These are phyloP conservation scores for Melanchra persicariae DNA, from an alignment of 2,888 invertebrate genomes.

Conservation along the genomic window DNA sequence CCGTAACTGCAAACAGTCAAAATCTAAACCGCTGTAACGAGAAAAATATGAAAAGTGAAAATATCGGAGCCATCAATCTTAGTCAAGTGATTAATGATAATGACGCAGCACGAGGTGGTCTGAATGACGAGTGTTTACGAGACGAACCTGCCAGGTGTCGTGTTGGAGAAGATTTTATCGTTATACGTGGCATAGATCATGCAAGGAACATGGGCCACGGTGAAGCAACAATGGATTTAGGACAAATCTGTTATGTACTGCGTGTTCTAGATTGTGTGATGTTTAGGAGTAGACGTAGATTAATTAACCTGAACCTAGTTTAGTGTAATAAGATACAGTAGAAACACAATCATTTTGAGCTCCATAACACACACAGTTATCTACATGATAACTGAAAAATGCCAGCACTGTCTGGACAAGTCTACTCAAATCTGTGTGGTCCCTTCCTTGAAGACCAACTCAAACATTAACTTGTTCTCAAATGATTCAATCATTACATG, in stretches of 20 bases:
- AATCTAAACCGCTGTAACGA: slow-evolving; percentile 43
- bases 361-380: no score
- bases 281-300: neutral
- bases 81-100: slow-evolving; percentile 73
- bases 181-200: slow-evolving; percentile 25
- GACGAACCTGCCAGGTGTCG: slow-evolving; percentile 54
- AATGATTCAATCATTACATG: no score
- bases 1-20: slow-evolving; percentile 22
- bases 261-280: neutral
- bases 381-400: no score
- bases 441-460: no score
- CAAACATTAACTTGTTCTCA: no score
- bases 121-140: slow-evolving; percentile 63
- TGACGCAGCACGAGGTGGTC: slow-evolving; percentile 62
- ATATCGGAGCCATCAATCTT: slow-evolving; percentile 71
- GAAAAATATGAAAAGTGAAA: slow-evolving; percentile 67
- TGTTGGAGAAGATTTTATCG: slow-evolving; percentile 31
- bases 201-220: neutral
- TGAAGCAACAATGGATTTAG: neutral
- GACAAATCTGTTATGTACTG: neutral
- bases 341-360: no score
- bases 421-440: no score
- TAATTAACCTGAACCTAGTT: neutral
- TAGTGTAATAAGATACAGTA: no score
- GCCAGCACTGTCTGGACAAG: no score